phyloP scores from a whole-genome alignment of 2,888 invertebrate genomes.

The Geophilus truncorum region DNA sequence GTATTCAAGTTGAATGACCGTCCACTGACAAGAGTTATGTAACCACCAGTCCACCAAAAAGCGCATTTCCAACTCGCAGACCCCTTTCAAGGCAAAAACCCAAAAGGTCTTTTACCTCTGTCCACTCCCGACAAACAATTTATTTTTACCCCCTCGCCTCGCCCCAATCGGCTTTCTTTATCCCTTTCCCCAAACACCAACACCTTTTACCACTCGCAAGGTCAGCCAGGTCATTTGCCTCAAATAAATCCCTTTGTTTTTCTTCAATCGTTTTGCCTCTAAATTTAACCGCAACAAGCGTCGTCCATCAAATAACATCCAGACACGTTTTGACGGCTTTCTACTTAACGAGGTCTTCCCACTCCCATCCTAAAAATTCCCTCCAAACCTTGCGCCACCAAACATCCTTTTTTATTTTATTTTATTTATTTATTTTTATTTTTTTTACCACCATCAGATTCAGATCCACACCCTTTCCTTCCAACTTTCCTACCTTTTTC shows the following conservation, averaged over 20 bases:
- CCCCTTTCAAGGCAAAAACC: background rate
- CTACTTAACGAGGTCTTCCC: background rate
- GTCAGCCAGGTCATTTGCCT: background rate
- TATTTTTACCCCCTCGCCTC: constrained; percentile 1
- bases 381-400: background rate
- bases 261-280: background rate
- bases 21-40: background rate
- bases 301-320: background rate
- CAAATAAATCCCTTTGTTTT: background rate
- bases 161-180: background rate
- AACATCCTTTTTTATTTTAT: background rate
- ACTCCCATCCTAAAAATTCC: background rate
- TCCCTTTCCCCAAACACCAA: background rate
- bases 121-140: background rate
- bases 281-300: background rate
- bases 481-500: background rate
- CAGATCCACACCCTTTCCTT: background rate
- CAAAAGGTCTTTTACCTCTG: background rate
- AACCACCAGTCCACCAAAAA: background rate
- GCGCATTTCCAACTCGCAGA: background rate
- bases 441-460: background rate
- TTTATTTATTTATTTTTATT: background rate
- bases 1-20: constrained; percentile 2
- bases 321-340: background rate
- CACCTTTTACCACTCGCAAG: background rate